Evolutionary conservation across 2,888 invertebrate genomes (phyloP).

Genomic region (Tenodera sinensis): DNA sequence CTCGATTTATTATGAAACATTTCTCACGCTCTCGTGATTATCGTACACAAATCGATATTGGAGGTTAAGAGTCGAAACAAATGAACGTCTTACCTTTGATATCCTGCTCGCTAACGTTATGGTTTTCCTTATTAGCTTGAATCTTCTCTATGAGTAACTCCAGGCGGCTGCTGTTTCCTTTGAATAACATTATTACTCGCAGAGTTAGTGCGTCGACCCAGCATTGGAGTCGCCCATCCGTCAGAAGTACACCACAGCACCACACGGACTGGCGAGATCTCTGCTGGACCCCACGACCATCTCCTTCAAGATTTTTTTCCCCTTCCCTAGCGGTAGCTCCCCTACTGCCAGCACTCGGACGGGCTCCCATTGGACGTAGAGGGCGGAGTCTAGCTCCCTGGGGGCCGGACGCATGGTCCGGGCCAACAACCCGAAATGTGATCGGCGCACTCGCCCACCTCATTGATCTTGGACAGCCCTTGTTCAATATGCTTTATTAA

Average conservation of each 20-base stretch:
- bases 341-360: not conserved
- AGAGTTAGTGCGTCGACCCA: not conserved
- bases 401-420: constrained; percentile 19
- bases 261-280: not conserved
- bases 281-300: not conserved
- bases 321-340: not conserved
- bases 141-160: constrained; percentile 84
- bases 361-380: constrained; percentile 5
- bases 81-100: constrained; percentile 47
- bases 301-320: not conserved
- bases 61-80: not conserved
- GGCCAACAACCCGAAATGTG: not conserved
- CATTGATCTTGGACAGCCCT: not conserved
- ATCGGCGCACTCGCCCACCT: not conserved
- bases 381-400: constrained; percentile 23
- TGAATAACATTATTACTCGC: constrained; percentile 65
- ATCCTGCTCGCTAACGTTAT: constrained; percentile 52
- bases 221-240: not conserved
- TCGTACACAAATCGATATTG: too few species aligned
- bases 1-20: too few species aligned
- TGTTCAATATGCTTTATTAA: not conserved
- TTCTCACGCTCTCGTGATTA: too few species aligned
- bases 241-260: not conserved
- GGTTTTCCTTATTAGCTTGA: constrained; percentile 77
- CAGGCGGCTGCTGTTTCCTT: constrained; percentile 79